Evolutionary conservation across 2,888 invertebrate species (phyloP), one percentile per base, ranked within the genome.

Genomic region (Agonopterix subpropinquella): DNA sequence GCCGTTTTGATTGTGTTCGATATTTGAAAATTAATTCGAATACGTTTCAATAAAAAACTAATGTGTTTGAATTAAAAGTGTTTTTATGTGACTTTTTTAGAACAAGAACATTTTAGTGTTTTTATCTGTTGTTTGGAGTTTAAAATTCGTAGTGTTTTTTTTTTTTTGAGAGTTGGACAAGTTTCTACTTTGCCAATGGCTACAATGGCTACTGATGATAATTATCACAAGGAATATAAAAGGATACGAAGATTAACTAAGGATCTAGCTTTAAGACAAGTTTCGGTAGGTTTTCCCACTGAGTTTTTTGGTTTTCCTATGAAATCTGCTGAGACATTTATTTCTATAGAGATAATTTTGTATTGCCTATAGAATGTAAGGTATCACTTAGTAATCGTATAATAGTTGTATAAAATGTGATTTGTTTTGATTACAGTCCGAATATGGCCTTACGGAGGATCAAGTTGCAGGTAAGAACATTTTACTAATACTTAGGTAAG

Each of bases 381-480:
- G 5, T 1, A 28, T 4, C 28, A 28, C 41, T 15, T 43, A 28
- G 42, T 18, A 36, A 41, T 41, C 41, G 41, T 44, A 28, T 47
- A 50, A 3, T 15, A 13, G 11, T 41, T 45, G 42, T 37, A 42
- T 42, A 11, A 39, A n/a, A 13, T 13, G 39, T 39, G 7, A 13
- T 50, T 45, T 67, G 7, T 65, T 61, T 50, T 55, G 39, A 61
- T 83, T 93, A 89, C 91, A 96, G 96, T 92, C 92, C 53, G 95
- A 96, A 76, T 95, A 95, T 89, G 96, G 96, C 65, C 91, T 96
- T 58, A 93, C 95, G 50, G 95, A 96, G 80, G 96, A 96, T 74
- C 95, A 95, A 90, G 95, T 96, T 57, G 95, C 95, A 78, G 94
- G 94, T 94, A 89, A 87, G 58, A 52, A 46, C 49, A 49, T 47